Conservation (phyloP, 2,797 vertebrate genomes). For the Buceros bicornis region DNA sequence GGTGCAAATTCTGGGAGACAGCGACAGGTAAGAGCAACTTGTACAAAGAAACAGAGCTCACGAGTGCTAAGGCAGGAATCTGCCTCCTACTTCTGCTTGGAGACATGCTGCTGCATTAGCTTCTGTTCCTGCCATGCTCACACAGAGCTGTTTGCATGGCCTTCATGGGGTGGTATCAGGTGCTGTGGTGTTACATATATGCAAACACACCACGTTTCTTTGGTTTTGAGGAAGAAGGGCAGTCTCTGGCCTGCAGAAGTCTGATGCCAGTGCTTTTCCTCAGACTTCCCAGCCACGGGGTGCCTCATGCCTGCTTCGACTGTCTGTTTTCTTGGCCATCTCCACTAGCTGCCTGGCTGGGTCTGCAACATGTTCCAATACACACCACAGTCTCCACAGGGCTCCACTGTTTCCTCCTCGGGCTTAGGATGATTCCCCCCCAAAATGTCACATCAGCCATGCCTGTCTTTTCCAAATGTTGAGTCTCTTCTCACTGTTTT, state of each 20-base stretch:
- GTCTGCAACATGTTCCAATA: accelerated
- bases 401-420: background rate
- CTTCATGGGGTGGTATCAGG: background rate
- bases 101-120: background rate
- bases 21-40: background rate
- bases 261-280: background rate
- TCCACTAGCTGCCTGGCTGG: accelerated
- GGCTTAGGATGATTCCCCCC: background rate
- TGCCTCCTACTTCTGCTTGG: background rate
- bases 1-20: background rate
- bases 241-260: background rate
- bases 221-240: background rate
- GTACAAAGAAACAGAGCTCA: accelerated
- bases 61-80: background rate
- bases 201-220: background rate
- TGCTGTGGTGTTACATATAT: accelerated
- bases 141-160: accelerated
- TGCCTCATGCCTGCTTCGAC: background rate
- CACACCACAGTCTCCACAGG: accelerated
- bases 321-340: background rate
- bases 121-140: background rate
- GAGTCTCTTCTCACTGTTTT: background rate
- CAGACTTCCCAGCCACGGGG: background rate
- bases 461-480: background rate
- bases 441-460: accelerated